phyloP scores from a whole-genome alignment of 1,140 invertebrate genomes.

The Temnothorax longispinosus region DNA sequence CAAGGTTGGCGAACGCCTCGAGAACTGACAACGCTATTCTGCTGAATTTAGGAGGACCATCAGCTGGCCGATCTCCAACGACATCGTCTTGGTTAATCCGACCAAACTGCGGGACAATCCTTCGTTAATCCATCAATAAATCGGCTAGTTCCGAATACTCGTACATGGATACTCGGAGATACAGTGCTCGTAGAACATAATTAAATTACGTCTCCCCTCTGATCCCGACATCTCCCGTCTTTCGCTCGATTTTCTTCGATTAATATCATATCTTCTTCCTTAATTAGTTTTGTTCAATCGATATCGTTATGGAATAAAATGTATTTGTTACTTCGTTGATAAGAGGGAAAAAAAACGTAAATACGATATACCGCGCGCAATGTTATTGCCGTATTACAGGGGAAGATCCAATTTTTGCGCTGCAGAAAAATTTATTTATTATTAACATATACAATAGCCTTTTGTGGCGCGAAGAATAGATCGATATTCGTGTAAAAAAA shows the following conservation, averaged over 20 bases:
- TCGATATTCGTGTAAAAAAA: neutral
- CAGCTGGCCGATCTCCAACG: neutral
- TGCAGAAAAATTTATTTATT: neutral
- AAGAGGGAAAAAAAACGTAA: neutral
- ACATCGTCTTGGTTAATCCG: conserved; percentile 8
- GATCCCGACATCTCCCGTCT: neutral
- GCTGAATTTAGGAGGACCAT: conserved; percentile 34
- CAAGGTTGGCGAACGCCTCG: conserved; percentile 23
- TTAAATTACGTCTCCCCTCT: neutral
- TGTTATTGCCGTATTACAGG: neutral
- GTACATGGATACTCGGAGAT: neutral
- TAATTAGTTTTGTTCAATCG: neutral
- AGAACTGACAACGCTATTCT: neutral
- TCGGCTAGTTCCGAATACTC: neutral
- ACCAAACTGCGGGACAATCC: neutral
- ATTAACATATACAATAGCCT: neutral
- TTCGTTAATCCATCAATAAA: conserved; percentile 42
- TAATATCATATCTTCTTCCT: neutral
- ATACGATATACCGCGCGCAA: neutral
- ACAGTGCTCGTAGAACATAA: neutral
- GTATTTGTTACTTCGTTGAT: neutral
- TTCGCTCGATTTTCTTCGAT: neutral
- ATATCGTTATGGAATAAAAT: neutral
- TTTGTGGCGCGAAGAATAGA: neutral
- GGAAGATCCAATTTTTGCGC: neutral